These are phyloP conservation scores for Menidia beryllina DNA, from an alignment of 2,113 vertebrate genomes.

Conservation along the genomic window DNA sequence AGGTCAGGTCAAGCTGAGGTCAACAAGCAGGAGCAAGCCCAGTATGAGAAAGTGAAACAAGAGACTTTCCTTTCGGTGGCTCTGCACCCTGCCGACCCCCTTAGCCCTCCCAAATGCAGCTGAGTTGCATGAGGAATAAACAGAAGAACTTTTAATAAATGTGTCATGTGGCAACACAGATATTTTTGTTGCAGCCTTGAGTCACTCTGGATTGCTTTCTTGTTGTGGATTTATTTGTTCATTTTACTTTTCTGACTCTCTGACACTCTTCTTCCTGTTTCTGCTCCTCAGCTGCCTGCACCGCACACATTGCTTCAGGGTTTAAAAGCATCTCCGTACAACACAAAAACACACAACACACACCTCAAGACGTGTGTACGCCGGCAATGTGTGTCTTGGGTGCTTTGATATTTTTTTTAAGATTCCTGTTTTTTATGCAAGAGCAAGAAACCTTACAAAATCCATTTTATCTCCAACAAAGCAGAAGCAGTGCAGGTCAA, in stretches of 20 bases:
- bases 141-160: conserved; percentile 24
- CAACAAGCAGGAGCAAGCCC: conserved; percentile 22
- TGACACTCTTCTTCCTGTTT: conserved; percentile 3
- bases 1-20: conserved; percentile 43
- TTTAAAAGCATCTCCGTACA: conserved; percentile 38
- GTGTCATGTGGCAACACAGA: background rate
- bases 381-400: conserved; percentile 18
- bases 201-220: conserved; percentile 9
- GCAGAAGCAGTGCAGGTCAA: conserved; percentile 29
- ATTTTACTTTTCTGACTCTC: conserved; percentile 27
- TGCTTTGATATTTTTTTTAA: conserved; percentile 39
- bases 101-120: conserved; percentile 17
- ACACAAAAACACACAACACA: conserved; percentile 12
- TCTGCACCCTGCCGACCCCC: conserved; percentile 26
- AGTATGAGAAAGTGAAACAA: conserved; percentile 63
- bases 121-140: conserved; percentile 36
- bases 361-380: conserved; percentile 13
- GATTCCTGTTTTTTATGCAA: conserved; percentile 16
- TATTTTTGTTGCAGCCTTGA: conserved; percentile 5
- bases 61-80: conserved; percentile 44
- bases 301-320: conserved; percentile 21
- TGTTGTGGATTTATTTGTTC: conserved; percentile 23
- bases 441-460: conserved; percentile 50
- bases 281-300: conserved; percentile 29
- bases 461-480: conserved; percentile 39